These are phyloP conservation scores for Enteromius trimaculatus DNA, from an alignment of 2,797 vertebrate genomes.

Conservation along the genomic window DNA sequence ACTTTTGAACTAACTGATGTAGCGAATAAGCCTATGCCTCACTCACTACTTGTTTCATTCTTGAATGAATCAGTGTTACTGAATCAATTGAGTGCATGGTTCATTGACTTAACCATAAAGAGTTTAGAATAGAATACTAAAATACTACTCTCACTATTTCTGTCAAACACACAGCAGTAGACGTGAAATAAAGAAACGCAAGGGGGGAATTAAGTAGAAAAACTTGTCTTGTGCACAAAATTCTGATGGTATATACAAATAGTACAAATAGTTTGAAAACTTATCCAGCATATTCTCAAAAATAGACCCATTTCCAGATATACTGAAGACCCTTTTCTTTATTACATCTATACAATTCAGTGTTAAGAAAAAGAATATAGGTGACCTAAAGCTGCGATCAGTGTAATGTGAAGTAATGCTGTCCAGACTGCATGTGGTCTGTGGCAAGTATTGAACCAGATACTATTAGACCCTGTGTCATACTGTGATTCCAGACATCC, in stretches of 20 bases:
- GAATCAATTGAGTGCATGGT: background rate
- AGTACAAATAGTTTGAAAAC: background rate
- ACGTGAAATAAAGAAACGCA: too few species aligned
- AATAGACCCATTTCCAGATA: background rate
- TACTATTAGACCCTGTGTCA: background rate
- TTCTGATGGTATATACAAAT: background rate
- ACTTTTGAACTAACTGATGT: background rate
- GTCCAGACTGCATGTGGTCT: slow-evolving; percentile 6
- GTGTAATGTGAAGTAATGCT: background rate
- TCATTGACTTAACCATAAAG: background rate
- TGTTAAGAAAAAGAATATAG: background rate
- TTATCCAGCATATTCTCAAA: background rate
- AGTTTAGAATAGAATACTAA: background rate
- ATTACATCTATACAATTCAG: slow-evolving; percentile 2
- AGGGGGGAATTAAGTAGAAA: too few species aligned
- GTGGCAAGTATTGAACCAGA: slow-evolving; percentile 2
- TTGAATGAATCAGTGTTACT: background rate
- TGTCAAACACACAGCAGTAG: background rate
- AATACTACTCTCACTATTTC: background rate
- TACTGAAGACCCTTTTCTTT: background rate
- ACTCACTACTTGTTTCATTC: background rate
- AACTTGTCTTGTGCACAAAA: background rate
- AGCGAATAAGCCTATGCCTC: background rate
- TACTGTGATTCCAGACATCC: slow-evolving; percentile 8
- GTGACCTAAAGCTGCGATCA: background rate